These are phyloP conservation scores for Podabrus alpinus DNA, from an alignment of 2,888 invertebrate genomes.

Conservation along the genomic window DNA sequence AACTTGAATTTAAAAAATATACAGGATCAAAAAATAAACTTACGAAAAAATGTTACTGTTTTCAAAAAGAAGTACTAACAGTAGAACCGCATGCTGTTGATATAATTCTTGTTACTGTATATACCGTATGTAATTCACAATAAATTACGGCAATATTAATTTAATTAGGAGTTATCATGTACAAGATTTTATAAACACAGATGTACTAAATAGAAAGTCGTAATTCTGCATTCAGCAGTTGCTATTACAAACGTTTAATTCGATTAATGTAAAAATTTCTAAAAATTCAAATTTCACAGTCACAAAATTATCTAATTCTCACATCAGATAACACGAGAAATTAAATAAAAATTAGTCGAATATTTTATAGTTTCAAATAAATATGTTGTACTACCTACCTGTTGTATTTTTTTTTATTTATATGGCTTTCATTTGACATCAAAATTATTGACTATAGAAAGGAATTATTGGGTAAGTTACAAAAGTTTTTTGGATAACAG, in stretches of 20 bases:
- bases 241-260: background rate
- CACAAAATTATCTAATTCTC: background rate
- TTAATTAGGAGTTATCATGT: background rate
- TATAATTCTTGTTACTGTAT: background rate
- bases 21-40: no score
- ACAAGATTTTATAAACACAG: background rate
- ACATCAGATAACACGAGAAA: background rate
- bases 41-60: no score
- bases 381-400: no score
- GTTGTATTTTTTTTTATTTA: background rate
- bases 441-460: background rate
- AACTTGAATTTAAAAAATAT: no score
- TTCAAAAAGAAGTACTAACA: no score
- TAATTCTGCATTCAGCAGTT: background rate
- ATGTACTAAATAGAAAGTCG: background rate
- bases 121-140: background rate
- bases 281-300: background rate
- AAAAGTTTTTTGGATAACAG: background rate
- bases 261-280: background rate
- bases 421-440: background rate
- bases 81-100: background rate
- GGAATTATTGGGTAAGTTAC: background rate
- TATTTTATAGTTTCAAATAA: background rate
- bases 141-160: background rate
- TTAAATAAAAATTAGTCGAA: background rate